Evolutionary conservation across 2,888 invertebrate species (phyloP), one percentile per base, ranked within the genome.

Genomic region (Allolobophora icterica): DNA sequence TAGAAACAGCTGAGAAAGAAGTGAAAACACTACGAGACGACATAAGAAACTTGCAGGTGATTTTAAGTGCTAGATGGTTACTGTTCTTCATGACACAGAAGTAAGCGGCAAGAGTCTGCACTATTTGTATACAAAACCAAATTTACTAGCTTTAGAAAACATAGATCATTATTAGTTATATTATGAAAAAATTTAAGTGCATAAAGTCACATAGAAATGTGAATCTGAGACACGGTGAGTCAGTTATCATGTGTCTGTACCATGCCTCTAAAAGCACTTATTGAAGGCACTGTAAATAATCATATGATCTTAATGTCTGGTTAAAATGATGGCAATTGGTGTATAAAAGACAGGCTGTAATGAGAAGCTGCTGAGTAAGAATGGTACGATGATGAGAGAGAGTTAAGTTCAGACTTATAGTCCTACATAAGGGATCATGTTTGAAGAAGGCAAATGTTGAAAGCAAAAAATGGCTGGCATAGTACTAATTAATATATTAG

Each of bases 11-110:
- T 87, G 87, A 35, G 38, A 87, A 87, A 13, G 87, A 87, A 24
- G 38, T 87, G 87, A 87, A 87, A 24, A 87, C 35, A 3, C 87
- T 87, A 21, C 87, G 87, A 87, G 87, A 87, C 1, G 87, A 87
- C 6, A 35, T 87, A 87, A 34, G 87, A 87, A 38, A 87, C 24
- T 35, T 87, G 87, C 87, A 87, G 71, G 71, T 71, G 71, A 71
- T n/a, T 71, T 52, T 5, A 52, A 4, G 24, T 52, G 24, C 5
- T 15, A 45, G 8, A 24, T 24, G 17, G 21, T 52, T 11, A 52
- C 52, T 52, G 52, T 52, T 52, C 52, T 24, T 52, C 24, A 52
- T 8, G 24, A 52, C 24, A 24, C 52, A 24, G 52, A 52, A 24
- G 52, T 40, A 45, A 45, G 45, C 3, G 45, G 19, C 45, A 19